Conservation (phyloP, 2,113 vertebrate species). For the human (Homo sapiens) region DNA sequence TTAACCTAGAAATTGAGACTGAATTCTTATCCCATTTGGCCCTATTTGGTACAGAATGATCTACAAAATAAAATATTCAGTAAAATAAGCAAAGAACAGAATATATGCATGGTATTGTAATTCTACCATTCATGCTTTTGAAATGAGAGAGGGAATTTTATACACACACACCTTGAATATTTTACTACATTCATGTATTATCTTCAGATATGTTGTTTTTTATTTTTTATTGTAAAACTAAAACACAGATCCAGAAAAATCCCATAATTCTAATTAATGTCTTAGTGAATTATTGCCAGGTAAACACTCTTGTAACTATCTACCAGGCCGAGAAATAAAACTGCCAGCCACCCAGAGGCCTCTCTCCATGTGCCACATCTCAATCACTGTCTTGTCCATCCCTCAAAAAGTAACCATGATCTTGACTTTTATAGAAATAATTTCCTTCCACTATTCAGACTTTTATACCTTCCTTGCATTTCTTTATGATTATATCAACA, state of each 20-base stretch:
- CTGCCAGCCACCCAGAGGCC: background rate
- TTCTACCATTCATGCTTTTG: background rate
- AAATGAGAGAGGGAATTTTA: background rate
- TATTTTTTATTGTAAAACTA: background rate
- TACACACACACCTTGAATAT: background rate
- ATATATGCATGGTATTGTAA: background rate
- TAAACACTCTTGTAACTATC: background rate
- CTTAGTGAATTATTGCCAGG: background rate
- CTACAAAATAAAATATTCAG: background rate
- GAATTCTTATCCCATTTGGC: background rate
- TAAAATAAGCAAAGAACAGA: background rate
- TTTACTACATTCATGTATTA: background rate
- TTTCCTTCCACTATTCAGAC: background rate
- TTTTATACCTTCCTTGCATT: background rate
- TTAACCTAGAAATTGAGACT: background rate
- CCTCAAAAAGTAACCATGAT: background rate
- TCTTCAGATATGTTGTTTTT: background rate
- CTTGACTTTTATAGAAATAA: background rate
- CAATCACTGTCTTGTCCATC: background rate
- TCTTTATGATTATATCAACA: background rate
- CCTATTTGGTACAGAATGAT: background rate
- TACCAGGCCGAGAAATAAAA: background rate
- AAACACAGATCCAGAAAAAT: background rate
- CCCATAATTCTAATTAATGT: background rate
- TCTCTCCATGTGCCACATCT: background rate